Evolutionary conservation across 2,888 invertebrate species (phyloP).

Genomic region (Heliconius aoede): DNA sequence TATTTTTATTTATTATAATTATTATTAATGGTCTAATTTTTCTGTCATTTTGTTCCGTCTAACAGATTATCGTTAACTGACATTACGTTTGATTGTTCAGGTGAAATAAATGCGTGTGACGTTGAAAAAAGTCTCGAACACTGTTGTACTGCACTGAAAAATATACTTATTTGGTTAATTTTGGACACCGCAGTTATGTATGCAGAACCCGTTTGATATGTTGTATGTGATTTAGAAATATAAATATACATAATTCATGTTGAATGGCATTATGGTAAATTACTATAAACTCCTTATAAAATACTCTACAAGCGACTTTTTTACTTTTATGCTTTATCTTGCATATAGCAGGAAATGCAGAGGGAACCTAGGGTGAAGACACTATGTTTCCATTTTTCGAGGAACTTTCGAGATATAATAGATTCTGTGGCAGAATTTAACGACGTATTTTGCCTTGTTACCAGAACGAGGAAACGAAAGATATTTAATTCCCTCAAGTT

Average conservation of each 20-base stretch:
- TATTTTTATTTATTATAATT: no score
- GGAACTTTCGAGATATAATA: no score
- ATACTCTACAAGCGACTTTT: background rate
- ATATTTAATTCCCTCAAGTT: background rate
- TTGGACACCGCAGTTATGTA: background rate
- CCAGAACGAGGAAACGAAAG: no score
- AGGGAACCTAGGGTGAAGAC: background rate
- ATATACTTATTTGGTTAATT: background rate
- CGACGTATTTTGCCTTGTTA: no score
- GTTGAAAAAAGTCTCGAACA: background rate
- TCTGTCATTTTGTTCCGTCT: background rate
- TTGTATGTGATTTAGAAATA: background rate
- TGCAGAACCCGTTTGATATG: slow-evolving; percentile 9
- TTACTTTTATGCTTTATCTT: background rate
- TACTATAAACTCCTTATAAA: background rate
- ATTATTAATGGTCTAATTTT: background rate
- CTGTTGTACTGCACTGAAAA: background rate
- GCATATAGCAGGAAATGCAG: background rate
- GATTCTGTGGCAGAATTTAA: no score
- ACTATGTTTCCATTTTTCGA: no score
- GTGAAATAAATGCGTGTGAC: background rate
- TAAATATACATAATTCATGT: slow-evolving; percentile 10
- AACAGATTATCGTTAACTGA: background rate
- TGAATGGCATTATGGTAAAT: background rate
- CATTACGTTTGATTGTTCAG: slow-evolving; percentile 15